Evolutionary conservation across 2,888 invertebrate genomes (phyloP).

Genomic region (Pyrrhosoma nymphula): DNA sequence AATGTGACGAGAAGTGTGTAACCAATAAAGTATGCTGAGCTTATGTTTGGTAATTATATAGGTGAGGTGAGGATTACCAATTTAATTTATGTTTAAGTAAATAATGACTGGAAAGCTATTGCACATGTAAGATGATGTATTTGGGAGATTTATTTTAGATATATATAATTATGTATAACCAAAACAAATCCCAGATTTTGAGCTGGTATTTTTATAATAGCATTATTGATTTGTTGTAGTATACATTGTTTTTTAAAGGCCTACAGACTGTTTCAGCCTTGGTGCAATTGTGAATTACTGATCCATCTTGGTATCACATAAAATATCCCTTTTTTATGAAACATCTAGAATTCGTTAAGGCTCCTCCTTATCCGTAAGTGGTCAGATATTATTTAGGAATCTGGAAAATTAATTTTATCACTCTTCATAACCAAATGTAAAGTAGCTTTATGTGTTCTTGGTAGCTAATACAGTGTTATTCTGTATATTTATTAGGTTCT

Average conservation of each 20-base stretch:
- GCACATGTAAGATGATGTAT: neutral
- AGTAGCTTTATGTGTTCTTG: neutral
- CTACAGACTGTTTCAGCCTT: neutral
- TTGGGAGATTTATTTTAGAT: neutral
- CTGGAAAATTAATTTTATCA: neutral
- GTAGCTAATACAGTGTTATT: neutral
- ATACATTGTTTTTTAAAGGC: neutral
- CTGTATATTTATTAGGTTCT: too few species aligned
- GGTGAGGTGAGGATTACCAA: too few species aligned
- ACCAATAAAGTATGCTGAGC: neutral
- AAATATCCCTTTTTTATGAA: too few species aligned
- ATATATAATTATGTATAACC: neutral
- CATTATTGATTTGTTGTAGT: neutral
- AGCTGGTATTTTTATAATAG: neutral
- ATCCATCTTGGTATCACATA: neutral
- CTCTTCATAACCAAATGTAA: neutral
- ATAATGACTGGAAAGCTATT: neutral
- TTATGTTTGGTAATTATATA: neutral
- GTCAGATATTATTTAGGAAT: neutral
- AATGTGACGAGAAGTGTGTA: neutral
- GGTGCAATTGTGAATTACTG: neutral
- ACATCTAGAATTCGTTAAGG: too few species aligned
- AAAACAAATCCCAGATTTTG: neutral
- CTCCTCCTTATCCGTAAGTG: neutral
- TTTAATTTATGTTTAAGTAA: neutral